phyloP scores from a whole-genome alignment of 2,888 invertebrate species.

The Ectemnius continuus region DNA sequence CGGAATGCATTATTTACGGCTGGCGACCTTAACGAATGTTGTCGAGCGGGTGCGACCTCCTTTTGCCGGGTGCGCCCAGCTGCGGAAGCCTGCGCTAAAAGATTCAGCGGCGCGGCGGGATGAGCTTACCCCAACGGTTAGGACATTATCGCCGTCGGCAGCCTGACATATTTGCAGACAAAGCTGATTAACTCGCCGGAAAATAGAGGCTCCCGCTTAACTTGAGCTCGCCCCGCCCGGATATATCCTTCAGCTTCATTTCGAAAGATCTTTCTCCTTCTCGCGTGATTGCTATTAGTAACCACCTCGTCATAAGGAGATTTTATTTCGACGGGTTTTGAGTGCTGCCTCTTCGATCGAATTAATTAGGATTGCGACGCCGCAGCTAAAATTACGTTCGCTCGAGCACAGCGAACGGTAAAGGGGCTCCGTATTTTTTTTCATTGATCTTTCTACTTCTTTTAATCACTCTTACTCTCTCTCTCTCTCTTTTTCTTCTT shows the following conservation, averaged over 20 bases:
- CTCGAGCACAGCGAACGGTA: conserved; percentile 38
- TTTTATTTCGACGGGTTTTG: conserved; percentile 28
- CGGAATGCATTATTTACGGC: conserved; percentile 56
- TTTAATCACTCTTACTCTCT: not conserved
- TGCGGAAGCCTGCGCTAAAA: conserved; percentile 50
- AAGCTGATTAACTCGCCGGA: conserved; percentile 60
- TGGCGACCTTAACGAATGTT: conserved; percentile 57
- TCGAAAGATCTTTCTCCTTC: too few species aligned
- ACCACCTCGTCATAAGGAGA: too few species aligned
- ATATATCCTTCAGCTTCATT: too few species aligned
- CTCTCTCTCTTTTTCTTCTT: conserved; percentile 7
- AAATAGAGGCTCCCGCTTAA: conserved; percentile 48
- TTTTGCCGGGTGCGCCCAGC: conserved; percentile 46
- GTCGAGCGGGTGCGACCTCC: conserved; percentile 51
- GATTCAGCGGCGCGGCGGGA: conserved; percentile 56
- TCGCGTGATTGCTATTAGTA: too few species aligned
- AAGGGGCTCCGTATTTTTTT: conserved; percentile 50
- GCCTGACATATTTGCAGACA: conserved; percentile 53
- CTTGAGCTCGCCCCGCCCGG: conserved; percentile 9
- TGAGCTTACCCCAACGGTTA: conserved; percentile 54
- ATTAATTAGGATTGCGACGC: conserved; percentile 7
- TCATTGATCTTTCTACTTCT: not conserved
- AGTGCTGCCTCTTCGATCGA: conserved; percentile 49
- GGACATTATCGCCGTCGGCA: conserved; percentile 55
- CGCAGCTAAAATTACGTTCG: conserved; percentile 15